Evolutionary conservation across 2,113 vertebrate genomes (phyloP).

Genomic region (Athene cunicularia): DNA sequence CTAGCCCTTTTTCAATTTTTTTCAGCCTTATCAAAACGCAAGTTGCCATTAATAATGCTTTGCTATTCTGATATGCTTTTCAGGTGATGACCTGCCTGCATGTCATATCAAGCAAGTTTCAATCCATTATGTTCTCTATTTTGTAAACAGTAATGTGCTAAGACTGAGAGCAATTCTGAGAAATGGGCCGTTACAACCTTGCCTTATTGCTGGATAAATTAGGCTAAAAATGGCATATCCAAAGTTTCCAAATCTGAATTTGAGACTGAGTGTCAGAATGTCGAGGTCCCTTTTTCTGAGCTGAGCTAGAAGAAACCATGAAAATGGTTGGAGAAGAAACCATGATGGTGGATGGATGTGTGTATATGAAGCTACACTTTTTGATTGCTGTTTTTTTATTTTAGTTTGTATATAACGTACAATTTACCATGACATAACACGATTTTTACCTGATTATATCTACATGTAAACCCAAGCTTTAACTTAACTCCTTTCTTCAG

Average conservation of each 20-base stretch:
- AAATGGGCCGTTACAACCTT: neutral
- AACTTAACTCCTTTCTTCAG: neutral
- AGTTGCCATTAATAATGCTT: neutral
- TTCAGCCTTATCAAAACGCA: neutral
- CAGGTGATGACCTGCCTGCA: neutral
- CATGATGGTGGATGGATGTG: too few relatives aligned
- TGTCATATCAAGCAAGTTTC: fast-evolving
- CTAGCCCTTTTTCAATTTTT: neutral
- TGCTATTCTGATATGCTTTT: neutral
- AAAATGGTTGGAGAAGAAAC: neutral
- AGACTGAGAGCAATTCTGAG: neutral
- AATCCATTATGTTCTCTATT: neutral
- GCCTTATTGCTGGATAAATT: neutral
- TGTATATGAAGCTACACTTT: fast-evolving
- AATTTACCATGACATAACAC: neutral
- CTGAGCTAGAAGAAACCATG: neutral
- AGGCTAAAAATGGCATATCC: neutral
- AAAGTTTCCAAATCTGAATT: neutral
- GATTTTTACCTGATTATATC: neutral
- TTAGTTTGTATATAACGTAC: neutral
- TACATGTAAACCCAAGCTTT: neutral
- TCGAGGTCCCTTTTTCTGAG: neutral
- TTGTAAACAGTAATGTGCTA: neutral
- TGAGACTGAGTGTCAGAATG: neutral
- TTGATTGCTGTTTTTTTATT: fast-evolving